A percentile compares a stretch with the other conserved stretches of the same genome.
phyloP scores from a whole-genome alignment of 2,113 vertebrate genomes.

The Ptilonorhynchus violaceus region DNA sequence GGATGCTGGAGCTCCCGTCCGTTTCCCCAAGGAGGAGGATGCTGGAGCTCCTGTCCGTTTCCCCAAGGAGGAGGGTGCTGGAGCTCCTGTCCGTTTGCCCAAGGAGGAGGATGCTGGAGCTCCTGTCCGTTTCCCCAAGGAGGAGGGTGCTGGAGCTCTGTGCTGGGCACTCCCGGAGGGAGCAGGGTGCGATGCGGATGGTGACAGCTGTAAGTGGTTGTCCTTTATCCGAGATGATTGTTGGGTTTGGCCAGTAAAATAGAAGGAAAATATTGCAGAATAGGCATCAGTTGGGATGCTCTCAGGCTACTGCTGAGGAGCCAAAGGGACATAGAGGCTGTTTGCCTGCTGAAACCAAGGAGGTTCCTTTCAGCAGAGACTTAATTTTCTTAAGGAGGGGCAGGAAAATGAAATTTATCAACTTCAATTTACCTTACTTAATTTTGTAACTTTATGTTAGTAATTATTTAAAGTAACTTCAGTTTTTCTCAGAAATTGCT shows the following conservation, averaged over 20 bases:
- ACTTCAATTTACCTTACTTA: neutral
- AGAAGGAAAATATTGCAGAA: neutral
- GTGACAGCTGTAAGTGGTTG: neutral
- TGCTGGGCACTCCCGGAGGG: neutral
- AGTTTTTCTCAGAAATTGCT: neutral
- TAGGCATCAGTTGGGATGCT: neutral
- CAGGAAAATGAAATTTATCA: neutral
- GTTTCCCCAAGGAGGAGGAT: neutral
- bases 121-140: neutral
- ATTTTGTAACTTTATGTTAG: neutral
- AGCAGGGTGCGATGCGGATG: accelerated
- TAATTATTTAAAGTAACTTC: neutral
- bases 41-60: neutral
- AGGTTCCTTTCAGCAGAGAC: neutral
- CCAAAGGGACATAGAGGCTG: neutral
- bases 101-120: neutral
- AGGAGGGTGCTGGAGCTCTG: neutral
- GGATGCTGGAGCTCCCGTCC: too few relatives aligned
- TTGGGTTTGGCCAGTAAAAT: neutral
- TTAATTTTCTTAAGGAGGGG: neutral
- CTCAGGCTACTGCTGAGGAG: neutral
- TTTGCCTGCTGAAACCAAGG: neutral
- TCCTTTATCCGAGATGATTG: neutral
- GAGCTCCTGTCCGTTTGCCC: neutral
- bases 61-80: neutral